phyloP scores from a whole-genome alignment of 2,888 invertebrate genomes.

The Trachelus iudaicus region DNA sequence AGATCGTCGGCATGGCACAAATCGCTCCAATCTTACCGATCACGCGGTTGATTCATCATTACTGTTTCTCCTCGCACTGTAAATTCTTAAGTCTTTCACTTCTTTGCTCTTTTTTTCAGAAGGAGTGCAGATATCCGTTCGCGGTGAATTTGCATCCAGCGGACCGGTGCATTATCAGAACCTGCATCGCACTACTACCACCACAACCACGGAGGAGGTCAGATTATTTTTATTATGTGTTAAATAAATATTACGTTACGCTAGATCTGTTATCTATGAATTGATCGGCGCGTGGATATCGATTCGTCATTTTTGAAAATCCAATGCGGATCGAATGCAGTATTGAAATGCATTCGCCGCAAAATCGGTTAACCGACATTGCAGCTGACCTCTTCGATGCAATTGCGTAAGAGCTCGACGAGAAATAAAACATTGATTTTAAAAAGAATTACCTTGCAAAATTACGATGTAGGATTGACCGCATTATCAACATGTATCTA shows the following conservation, averaged over 20 bases:
- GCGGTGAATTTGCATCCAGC: conserved; percentile 39
- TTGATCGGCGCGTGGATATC: too few species aligned
- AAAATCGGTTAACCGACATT: background rate
- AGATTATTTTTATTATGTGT: background rate
- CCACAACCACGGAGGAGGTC: background rate
- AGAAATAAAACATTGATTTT: background rate
- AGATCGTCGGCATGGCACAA: background rate
- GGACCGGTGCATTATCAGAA: conserved; percentile 44
- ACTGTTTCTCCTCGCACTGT: background rate
- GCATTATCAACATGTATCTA: background rate
- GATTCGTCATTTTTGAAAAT: background rate
- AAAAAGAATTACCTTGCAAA: background rate
- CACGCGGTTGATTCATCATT: background rate
- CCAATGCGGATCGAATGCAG: background rate
- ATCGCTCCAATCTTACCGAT: background rate
- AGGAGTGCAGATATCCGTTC: conserved; percentile 37
- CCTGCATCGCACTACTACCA: conserved; percentile 34
- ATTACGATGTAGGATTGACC: background rate
- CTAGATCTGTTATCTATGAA: background rate
- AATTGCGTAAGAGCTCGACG: background rate
- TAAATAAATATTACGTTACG: background rate
- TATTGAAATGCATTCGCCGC: background rate
- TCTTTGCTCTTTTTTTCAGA: conserved; percentile 34
- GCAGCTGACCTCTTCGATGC: background rate
- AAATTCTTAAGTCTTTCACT: background rate